Evolutionary conservation across 2,113 vertebrate genomes (phyloP).

Genomic region (Pseudopipra pipra): DNA sequence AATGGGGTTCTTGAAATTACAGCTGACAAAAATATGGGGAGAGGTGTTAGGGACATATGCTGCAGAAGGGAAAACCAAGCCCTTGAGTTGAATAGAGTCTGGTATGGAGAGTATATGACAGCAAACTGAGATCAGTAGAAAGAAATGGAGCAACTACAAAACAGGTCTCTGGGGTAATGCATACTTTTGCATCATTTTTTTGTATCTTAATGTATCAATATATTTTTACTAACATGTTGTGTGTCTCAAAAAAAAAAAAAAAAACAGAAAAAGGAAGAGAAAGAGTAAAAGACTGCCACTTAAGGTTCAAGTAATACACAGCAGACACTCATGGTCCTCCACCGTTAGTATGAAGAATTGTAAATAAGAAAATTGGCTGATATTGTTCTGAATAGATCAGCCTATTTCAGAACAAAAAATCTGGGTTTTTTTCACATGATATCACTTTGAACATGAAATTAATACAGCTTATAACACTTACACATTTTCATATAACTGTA

Average conservation of each 20-base stretch:
- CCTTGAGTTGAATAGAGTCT: neutral
- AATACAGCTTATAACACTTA: neutral
- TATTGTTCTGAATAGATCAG: neutral
- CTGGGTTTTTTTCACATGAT: neutral
- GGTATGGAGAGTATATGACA: neutral
- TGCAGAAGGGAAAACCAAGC: neutral
- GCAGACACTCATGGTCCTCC: neutral
- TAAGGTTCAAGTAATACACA: neutral
- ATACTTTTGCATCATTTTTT: neutral
- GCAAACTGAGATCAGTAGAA: neutral
- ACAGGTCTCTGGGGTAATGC: rapidly evolving
- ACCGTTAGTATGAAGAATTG: neutral
- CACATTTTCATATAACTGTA: neutral
- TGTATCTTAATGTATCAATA: neutral
- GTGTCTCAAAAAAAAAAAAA: neutral
- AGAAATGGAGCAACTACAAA: neutral
- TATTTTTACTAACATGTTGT: neutral
- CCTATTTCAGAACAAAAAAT: neutral
- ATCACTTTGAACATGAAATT: neutral
- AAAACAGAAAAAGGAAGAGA: neutral
- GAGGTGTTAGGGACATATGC: neutral
- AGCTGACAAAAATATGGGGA: neutral
- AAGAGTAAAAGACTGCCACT: neutral
- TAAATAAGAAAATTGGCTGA: neutral
- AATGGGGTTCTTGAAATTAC: neutral